These are phyloP conservation scores for Gavia stellata DNA, from an alignment of 2,113 vertebrate species.

Conservation along the genomic window DNA sequence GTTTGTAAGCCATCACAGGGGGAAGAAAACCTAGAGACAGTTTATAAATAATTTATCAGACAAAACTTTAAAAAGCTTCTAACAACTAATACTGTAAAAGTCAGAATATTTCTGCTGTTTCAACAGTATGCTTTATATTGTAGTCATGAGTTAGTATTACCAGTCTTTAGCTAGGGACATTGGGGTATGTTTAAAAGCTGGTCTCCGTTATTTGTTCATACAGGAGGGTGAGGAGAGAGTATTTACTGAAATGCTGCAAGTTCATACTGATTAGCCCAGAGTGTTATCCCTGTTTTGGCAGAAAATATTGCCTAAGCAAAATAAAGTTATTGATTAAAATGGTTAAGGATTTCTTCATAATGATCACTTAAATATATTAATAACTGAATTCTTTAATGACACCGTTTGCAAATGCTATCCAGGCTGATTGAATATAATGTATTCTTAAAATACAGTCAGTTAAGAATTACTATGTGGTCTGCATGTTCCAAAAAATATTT, in stretches of 20 bases:
- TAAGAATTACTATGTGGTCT: neutral
- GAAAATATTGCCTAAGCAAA: neutral
- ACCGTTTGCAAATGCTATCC: neutral
- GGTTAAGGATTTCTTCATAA: neutral
- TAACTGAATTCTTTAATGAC: neutral
- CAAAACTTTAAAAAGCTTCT: neutral
- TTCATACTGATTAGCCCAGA: neutral
- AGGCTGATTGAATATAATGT: neutral
- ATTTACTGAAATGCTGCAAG: neutral
- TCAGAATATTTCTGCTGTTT: neutral
- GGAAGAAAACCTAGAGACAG: neutral
- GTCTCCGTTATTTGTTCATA: neutral
- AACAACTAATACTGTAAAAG: neutral
- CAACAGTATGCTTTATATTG: neutral
- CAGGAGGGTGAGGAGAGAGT: neutral
- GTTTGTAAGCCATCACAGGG: neutral
- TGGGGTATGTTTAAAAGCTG: neutral
- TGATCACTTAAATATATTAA: neutral
- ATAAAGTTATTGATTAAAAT: neutral
- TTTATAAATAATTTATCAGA: slow-evolving; percentile 36
- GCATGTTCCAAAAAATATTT: neutral
- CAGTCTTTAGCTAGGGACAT: neutral
- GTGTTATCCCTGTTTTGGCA: neutral
- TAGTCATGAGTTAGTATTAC: neutral
- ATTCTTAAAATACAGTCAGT: neutral